A percentile compares a stretch with the other conserved stretches of the same genome.
These are phyloP conservation scores for Pentamera pediparva DNA, from an alignment of 53 echinoderm and acorn worm species.

Conservation along the genomic window DNA sequence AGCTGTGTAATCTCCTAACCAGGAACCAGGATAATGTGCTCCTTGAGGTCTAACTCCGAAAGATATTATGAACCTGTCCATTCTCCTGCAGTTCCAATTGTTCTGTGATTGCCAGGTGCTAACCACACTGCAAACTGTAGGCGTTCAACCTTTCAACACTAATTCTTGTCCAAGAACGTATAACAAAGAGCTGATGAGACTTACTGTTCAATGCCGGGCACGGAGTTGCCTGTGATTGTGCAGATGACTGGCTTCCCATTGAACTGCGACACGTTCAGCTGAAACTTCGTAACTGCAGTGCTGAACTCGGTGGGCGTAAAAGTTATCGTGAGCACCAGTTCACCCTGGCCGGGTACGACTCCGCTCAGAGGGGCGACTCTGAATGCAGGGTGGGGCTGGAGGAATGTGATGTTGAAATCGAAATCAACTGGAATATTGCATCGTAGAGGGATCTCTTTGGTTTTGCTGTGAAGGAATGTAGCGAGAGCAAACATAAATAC, in stretches of 20 bases:
- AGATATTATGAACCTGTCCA: no score
- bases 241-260: conserved; percentile 82
- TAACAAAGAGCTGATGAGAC: conserved; percentile 8
- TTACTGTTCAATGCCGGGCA: conserved; percentile 83
- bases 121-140: no score
- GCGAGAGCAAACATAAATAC: neutral
- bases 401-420: conserved; percentile 76
- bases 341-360: conserved; percentile 70
- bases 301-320: conserved; percentile 89
- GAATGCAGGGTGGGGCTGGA: conserved; percentile 79
- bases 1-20: no score
- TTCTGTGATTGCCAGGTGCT: no score
- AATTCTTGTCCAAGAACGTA: neutral
- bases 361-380: conserved; percentile 69
- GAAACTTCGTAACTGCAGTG: conserved; percentile 90
- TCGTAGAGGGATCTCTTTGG: conserved; percentile 64
- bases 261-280: conserved; percentile 87
- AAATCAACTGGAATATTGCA: conserved; percentile 89
- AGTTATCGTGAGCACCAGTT: conserved; percentile 61
- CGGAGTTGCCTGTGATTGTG: conserved; percentile 62
- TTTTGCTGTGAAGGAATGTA: conserved; percentile 41
- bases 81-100: no score
- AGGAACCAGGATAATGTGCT: no score
- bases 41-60: no score
- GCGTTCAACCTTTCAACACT: no score